These are phyloP conservation scores for Scatophagus argus DNA, from an alignment of 2,113 vertebrate species.

Conservation along the genomic window DNA sequence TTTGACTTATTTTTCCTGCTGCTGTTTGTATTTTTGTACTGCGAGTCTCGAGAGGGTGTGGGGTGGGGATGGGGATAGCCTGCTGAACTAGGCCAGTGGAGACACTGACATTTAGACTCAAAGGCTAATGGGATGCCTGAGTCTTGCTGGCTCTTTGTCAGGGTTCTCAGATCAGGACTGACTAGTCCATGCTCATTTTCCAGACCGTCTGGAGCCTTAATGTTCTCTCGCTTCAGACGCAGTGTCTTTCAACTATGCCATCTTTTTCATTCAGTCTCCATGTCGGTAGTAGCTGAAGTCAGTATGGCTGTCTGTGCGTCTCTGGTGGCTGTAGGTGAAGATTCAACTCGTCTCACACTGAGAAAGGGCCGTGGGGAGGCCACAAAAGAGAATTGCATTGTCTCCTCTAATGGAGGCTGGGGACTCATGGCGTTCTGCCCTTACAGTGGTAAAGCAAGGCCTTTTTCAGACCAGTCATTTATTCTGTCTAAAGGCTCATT, in stretches of 20 bases:
- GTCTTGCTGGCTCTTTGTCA: slow-evolving; percentile 68
- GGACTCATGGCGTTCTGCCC: slow-evolving; percentile 67
- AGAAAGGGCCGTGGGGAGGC: slow-evolving; percentile 60
- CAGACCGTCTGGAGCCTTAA: slow-evolving; percentile 55
- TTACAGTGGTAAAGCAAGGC: slow-evolving; percentile 60
- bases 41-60: slow-evolving; percentile 50
- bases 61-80: slow-evolving; percentile 54
- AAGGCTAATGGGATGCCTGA: slow-evolving; percentile 85
- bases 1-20: slow-evolving; percentile 71
- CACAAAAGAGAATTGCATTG: slow-evolving; percentile 61
- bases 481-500: slow-evolving; percentile 78
- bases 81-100: slow-evolving; percentile 78
- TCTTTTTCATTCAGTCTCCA: slow-evolving; percentile 51
- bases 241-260: slow-evolving; percentile 37
- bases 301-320: slow-evolving; percentile 21
- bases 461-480: slow-evolving; percentile 70
- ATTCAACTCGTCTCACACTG: slow-evolving; percentile 58
- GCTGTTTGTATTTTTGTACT: slow-evolving; percentile 62
- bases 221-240: slow-evolving; percentile 47
- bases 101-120: slow-evolving; percentile 85
- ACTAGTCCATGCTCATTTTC: slow-evolving; percentile 39
- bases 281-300: slow-evolving; percentile 45
- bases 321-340: slow-evolving; percentile 55
- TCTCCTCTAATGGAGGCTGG: slow-evolving; percentile 67
- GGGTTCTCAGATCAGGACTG: slow-evolving; percentile 64